A percentile compares a stretch with the other conserved stretches of the same genome.
phyloP scores from a whole-genome alignment of 2,888 invertebrate genomes.

The Lordiphosa fenestrarum region DNA sequence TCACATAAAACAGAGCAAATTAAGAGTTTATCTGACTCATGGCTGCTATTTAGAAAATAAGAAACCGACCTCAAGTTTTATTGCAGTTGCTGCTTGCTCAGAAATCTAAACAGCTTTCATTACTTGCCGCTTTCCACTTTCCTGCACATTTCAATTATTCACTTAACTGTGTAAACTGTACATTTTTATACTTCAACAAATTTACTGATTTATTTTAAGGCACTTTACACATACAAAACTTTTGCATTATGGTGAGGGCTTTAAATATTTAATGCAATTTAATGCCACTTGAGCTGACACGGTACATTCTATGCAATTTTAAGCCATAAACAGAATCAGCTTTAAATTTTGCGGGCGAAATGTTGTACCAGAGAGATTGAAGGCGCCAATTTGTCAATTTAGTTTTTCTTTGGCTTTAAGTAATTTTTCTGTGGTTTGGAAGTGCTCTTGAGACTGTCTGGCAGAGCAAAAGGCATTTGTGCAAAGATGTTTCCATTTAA shows the following conservation, averaged over 20 bases:
- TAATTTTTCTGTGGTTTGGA: conserved; percentile 17
- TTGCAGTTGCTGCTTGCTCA: too few relatives aligned
- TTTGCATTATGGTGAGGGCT: conserved; percentile 12
- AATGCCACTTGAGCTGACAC: conserved; percentile 57
- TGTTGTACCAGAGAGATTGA: conserved; percentile 24
- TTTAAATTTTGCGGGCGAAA: not conserved
- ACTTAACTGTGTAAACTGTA: not conserved
- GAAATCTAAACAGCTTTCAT: too few relatives aligned
- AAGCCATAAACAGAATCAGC: too few relatives aligned
- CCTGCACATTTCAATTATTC: conserved; percentile 4
- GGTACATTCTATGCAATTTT: too few relatives aligned
- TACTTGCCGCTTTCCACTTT: too few relatives aligned
- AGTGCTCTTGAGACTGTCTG: conserved; percentile 38
- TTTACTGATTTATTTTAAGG: conserved; percentile 55
- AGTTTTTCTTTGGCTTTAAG: conserved; percentile 8
- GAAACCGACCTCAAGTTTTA: too few relatives aligned
- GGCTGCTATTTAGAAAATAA: too few relatives aligned
- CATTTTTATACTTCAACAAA: not conserved
- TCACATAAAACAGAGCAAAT: too few relatives aligned
- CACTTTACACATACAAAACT: conserved; percentile 31
- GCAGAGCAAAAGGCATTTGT: conserved; percentile 25
- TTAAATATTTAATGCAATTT: conserved; percentile 58
- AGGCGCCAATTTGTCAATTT: conserved; percentile 9
- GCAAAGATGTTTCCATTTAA: conserved; percentile 65
- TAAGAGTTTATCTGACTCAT: too few relatives aligned